Evolutionary conservation across 2,113 vertebrate genomes (phyloP).

Genomic region (Oxyruncus cristatus): DNA sequence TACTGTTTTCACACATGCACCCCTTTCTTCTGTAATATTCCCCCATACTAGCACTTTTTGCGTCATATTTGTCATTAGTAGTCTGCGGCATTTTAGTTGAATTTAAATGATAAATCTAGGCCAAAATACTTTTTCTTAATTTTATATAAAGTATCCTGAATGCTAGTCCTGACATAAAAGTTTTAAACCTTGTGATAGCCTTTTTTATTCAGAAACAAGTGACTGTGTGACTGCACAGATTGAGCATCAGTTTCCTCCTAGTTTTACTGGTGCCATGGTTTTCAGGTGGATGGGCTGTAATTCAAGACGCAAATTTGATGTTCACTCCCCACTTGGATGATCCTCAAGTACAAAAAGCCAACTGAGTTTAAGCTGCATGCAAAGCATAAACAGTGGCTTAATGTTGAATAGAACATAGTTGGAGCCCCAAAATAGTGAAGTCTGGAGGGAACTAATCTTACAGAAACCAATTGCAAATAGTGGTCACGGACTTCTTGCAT

Average conservation of each 20-base stretch:
- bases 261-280: not conserved
- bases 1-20: not conserved
- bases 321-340: not conserved
- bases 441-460: not conserved
- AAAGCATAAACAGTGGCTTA: not conserved
- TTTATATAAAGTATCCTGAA: not conserved
- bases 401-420: not conserved
- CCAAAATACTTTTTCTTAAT: not conserved
- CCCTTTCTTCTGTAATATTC: not conserved
- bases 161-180: not conserved
- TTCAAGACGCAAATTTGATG: not conserved
- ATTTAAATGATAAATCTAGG: not conserved
- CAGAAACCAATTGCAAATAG: not conserved
- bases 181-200: not conserved
- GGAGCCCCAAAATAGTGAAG: not conserved
- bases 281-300: not conserved
- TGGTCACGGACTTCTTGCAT: not conserved
- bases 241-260: not conserved
- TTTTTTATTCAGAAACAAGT: not conserved
- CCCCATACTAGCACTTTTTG: not conserved
- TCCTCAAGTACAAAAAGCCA: not conserved
- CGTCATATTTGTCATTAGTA: not conserved
- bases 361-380: not conserved
- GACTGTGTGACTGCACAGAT: not conserved
- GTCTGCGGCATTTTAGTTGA: not conserved